A percentile compares a stretch with the other conserved stretches of the same genome.
These are phyloP conservation scores for Heptranchias perlo DNA, from an alignment of 2,113 vertebrate species.

Conservation along the genomic window DNA sequence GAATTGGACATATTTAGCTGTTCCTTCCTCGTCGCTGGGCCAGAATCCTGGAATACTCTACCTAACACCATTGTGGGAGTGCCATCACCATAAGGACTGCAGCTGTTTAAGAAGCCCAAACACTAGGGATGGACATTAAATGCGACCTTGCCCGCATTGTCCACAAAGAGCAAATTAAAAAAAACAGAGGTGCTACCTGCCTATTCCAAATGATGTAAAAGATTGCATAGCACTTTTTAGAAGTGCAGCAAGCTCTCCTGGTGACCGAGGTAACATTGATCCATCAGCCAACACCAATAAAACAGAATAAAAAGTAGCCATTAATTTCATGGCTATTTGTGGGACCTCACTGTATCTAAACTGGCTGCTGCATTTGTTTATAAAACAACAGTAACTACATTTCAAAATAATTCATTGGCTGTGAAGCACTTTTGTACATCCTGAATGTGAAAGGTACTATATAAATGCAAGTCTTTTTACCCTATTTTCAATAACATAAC, in stretches of 20 bases:
- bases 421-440: background rate
- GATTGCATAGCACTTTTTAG: background rate
- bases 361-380: background rate
- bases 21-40: background rate
- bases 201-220: background rate
- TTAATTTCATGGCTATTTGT: background rate
- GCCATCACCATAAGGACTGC: background rate
- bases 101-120: background rate
- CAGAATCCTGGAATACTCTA: background rate
- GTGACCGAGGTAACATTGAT: background rate
- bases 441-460: background rate
- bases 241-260: background rate
- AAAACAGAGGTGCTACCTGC: background rate
- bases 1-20: background rate
- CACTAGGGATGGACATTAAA: background rate
- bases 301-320: background rate
- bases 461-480: background rate
- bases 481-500: background rate
- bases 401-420: background rate
- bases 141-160: background rate
- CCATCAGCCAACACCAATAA: background rate
- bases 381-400: background rate
- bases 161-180: background rate
- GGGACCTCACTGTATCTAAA: background rate
- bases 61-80: background rate